These are phyloP conservation scores for Chelon labrosus DNA, from an alignment of 2,797 vertebrate species.

Conservation along the genomic window DNA sequence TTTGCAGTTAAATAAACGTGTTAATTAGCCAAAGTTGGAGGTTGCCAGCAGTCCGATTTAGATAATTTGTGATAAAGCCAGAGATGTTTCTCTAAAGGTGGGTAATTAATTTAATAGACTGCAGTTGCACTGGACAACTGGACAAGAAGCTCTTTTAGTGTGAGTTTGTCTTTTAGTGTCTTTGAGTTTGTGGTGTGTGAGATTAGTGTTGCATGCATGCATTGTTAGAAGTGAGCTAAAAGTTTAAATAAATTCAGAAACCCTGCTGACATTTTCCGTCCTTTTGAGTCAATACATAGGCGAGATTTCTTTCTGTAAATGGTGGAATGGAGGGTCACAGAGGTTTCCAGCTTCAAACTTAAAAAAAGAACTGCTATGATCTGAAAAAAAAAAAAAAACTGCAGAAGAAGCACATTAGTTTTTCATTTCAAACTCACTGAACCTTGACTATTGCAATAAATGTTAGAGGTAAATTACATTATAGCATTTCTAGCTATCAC, in stretches of 20 bases:
- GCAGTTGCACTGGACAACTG: neutral
- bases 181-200: neutral
- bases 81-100: neutral
- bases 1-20: neutral
- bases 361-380: neutral
- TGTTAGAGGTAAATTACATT: neutral
- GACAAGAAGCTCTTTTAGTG: neutral
- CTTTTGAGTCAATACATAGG: constrained; percentile 8
- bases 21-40: neutral
- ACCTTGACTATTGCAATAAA: neutral
- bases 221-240: constrained; percentile 1
- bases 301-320: neutral
- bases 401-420: neutral
- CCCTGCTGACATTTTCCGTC: neutral
- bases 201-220: neutral
- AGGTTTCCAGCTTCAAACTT: constrained; percentile 1
- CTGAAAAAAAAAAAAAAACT: neutral
- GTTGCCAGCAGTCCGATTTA: neutral
- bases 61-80: neutral
- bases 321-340: neutral
- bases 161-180: constrained; percentile 2
- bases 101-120: neutral
- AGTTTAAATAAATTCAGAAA: constrained; percentile 19
- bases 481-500: neutral
- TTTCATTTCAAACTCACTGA: constrained; percentile 1